phyloP scores from a whole-genome alignment of 2,113 vertebrate species.

The Trogon melanurus region DNA sequence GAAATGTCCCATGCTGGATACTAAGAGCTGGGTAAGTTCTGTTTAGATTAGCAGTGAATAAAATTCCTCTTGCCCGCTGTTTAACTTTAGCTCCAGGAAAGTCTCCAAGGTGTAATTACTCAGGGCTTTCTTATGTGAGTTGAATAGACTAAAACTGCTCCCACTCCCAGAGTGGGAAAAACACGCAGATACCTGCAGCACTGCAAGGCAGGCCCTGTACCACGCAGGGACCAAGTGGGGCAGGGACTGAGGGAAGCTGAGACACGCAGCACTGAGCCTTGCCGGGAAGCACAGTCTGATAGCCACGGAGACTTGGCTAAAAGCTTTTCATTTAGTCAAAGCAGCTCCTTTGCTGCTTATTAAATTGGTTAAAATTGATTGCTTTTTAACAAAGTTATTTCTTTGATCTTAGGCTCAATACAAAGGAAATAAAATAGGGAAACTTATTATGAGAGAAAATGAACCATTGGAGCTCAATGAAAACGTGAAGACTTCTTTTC shows the following conservation, averaged over 20 bases:
- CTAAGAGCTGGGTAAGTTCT: background rate
- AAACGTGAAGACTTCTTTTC: background rate
- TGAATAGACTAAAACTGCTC: background rate
- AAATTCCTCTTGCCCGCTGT: background rate
- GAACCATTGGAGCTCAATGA: background rate
- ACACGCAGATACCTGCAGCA: rapidly evolving
- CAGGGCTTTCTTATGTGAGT: background rate
- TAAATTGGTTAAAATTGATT: background rate
- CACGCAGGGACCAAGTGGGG: rapidly evolving
- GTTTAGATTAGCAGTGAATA: background rate
- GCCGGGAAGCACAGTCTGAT: background rate
- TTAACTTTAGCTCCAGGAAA: background rate
- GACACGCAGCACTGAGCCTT: background rate
- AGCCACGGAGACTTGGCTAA: background rate
- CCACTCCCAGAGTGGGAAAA: background rate
- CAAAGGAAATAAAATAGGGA: background rate
- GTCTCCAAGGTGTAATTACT: slow-evolving; percentile 48
- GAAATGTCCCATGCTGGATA: background rate
- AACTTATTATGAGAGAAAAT: background rate
- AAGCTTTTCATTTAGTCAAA: background rate
- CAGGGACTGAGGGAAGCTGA: background rate
- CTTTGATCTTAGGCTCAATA: background rate
- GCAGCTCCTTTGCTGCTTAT: background rate
- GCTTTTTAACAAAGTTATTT: background rate
- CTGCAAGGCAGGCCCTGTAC: background rate